A percentile compares a stretch with the other conserved stretches of the same genome.
Evolutionary conservation across 2,888 invertebrate species (phyloP).

Genomic region (Ormyrus thymus): DNA sequence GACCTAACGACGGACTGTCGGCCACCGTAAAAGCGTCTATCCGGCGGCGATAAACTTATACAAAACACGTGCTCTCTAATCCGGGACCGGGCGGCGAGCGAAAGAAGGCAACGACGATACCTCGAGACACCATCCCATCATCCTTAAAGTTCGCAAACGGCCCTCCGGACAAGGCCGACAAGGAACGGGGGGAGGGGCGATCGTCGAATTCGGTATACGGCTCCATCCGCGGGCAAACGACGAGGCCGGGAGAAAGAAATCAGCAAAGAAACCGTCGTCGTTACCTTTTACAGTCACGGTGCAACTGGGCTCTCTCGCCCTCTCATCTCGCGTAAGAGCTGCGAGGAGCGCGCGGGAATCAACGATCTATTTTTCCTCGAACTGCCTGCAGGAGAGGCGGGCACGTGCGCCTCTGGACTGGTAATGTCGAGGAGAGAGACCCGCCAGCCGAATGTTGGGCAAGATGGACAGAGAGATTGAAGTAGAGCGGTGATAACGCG

Average conservation of each 20-base stretch:
- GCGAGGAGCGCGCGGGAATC: slow-evolving; percentile 5
- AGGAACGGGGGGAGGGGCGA: not conserved
- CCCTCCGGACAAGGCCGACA: slow-evolving; percentile 1
- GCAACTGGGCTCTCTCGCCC: slow-evolving; percentile 14
- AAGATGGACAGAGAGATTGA: slow-evolving; percentile 1
- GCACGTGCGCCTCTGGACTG: not conserved
- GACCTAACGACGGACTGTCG: not conserved
- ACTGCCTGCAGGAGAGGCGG: slow-evolving; percentile 13
- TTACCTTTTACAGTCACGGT: slow-evolving; percentile 46
- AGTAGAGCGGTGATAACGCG: slow-evolving; percentile 2
- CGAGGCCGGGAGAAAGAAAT: slow-evolving; percentile 16
- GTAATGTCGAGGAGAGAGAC: slow-evolving; percentile 1
- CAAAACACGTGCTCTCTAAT: slow-evolving; percentile 34
- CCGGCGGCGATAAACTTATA: slow-evolving; percentile 1
- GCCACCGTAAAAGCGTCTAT: not conserved
- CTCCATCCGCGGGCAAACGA: not conserved
- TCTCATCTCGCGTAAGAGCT: slow-evolving; percentile 12
- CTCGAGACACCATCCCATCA: slow-evolving; percentile 25
- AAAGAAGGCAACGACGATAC: not conserved
- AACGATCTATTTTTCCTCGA: slow-evolving; percentile 34
- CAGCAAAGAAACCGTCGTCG: slow-evolving; percentile 29
- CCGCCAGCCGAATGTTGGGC: not conserved
- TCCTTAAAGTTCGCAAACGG: slow-evolving; percentile 16
- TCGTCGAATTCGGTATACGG: slow-evolving; percentile 28
- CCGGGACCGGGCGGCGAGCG: not conserved